Evolutionary conservation across 2,888 invertebrate species (phyloP).

Genomic region (Spialia ferax): DNA sequence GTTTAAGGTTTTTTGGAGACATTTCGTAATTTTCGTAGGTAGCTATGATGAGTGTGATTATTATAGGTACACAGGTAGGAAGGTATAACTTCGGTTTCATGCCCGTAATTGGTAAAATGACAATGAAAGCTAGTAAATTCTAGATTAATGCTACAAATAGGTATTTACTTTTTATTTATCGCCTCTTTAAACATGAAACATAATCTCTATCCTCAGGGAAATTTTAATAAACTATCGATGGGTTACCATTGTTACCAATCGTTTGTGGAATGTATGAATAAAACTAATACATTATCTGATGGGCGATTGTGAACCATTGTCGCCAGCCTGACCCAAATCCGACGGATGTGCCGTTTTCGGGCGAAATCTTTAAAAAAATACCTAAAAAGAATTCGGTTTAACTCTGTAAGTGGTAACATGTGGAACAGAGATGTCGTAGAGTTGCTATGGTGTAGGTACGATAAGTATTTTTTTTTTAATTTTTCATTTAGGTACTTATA

Average conservation of each 20-base stretch:
- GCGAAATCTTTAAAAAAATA: constrained; percentile 58
- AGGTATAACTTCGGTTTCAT: too few relatives aligned
- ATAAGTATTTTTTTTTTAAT: too few relatives aligned
- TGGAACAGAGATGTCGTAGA: constrained; percentile 53
- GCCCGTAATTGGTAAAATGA: too few relatives aligned
- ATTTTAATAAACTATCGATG: neutral
- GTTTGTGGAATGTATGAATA: constrained; percentile 25
- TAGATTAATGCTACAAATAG: neutral
- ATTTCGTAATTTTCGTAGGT: too few relatives aligned
- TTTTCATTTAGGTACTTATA: too few relatives aligned
- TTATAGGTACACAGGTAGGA: too few relatives aligned
- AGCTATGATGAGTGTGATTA: too few relatives aligned
- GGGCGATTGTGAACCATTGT: constrained; percentile 59
- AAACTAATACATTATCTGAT: constrained; percentile 34
- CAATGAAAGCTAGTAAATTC: too few relatives aligned
- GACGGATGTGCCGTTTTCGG: constrained; percentile 72
- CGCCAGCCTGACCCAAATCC: constrained; percentile 77
- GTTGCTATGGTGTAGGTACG: too few relatives aligned
- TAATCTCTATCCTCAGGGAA: constrained; percentile 1
- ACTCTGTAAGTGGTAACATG: constrained; percentile 54
- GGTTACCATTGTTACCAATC: neutral
- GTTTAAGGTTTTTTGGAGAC: too few relatives aligned
- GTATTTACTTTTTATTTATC: neutral
- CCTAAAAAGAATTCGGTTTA: constrained; percentile 75
- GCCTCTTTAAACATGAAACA: neutral